Percentiles rank a stretch among this genome's conserved stretches.
These are phyloP conservation scores for Rhogogaster chlorosoma DNA, from an alignment of 2,888 invertebrate species.

Conservation along the genomic window DNA sequence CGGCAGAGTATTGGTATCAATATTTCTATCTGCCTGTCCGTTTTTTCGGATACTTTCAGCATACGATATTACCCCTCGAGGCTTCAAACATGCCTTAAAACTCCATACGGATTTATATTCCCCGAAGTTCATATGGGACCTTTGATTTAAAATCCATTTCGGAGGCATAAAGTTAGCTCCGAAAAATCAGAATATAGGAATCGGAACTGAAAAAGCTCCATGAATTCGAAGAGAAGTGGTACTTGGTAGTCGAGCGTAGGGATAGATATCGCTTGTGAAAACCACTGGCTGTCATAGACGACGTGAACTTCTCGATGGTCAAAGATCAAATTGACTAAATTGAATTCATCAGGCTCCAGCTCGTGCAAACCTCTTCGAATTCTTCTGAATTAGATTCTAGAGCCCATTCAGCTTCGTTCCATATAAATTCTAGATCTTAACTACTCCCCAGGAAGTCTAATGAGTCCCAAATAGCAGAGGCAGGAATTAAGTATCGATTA, in stretches of 20 bases:
- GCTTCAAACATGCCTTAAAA: background rate
- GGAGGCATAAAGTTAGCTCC: background rate
- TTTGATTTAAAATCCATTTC: background rate
- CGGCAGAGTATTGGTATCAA: background rate
- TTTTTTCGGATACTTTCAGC: background rate
- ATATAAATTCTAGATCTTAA: background rate
- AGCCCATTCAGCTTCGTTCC: background rate
- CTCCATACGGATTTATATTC: background rate
- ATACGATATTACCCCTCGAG: background rate
- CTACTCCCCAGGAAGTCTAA: background rate
- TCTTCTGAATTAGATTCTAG: slow-evolving; percentile 5
- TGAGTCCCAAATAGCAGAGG: background rate
- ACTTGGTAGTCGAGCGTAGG: background rate
- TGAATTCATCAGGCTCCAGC: slow-evolving; percentile 1
- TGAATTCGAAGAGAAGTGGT: background rate
- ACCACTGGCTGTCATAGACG: background rate
- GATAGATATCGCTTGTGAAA: background rate
- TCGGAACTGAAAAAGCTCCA: background rate
- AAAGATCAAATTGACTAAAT: slow-evolving; percentile 29
- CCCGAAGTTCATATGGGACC: background rate
- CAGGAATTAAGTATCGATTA: background rate
- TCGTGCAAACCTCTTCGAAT: background rate
- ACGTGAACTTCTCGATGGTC: background rate
- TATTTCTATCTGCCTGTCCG: background rate
- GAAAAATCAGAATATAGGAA: background rate